These are phyloP conservation scores for Drosophila auraria DNA, from an alignment of 1,140 invertebrate genomes.

Conservation along the genomic window DNA sequence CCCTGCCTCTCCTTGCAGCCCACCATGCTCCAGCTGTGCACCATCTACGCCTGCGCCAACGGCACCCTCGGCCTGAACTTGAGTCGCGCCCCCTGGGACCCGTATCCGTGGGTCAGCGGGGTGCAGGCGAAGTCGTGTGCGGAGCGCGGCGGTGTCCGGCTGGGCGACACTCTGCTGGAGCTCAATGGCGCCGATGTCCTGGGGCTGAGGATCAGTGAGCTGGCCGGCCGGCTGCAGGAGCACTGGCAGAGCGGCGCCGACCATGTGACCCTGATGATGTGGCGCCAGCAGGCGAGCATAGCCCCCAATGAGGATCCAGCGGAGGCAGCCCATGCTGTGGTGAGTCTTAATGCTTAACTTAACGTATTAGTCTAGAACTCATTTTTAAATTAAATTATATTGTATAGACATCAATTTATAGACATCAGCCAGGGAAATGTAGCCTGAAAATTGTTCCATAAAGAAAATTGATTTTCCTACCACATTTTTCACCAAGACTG, in stretches of 20 bases:
- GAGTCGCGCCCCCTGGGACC: slow-evolving; percentile 85
- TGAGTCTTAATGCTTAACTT: slow-evolving; percentile 37
- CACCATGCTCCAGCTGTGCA: slow-evolving; percentile 76
- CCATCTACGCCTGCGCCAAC: slow-evolving; percentile 74
- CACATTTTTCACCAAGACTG: background rate
- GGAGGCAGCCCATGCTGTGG: slow-evolving; percentile 69
- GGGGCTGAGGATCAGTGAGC: slow-evolving; percentile 81
- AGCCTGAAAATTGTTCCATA: too few species aligned
- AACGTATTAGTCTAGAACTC: too few species aligned
- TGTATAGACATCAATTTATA: too few species aligned
- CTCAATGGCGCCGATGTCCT: slow-evolving; percentile 83
- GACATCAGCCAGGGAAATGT: too few species aligned
- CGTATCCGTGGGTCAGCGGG: slow-evolving; percentile 85
- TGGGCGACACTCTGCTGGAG: slow-evolving; percentile 84
- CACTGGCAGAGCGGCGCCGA: slow-evolving; percentile 81
- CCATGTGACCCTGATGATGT: slow-evolving; percentile 75
- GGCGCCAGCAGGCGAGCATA: slow-evolving; percentile 63
- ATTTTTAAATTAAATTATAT: too few species aligned
- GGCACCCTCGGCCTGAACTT: slow-evolving; percentile 84
- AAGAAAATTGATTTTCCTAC: too few species aligned
- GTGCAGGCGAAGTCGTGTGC: slow-evolving; percentile 81
- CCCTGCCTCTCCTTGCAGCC: slow-evolving; percentile 24
- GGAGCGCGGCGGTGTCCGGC: slow-evolving; percentile 74
- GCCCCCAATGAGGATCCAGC: slow-evolving; percentile 46
- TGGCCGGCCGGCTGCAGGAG: slow-evolving; percentile 75